These are phyloP conservation scores for Agrotis puta DNA, from an alignment of 2,888 invertebrate species.

Conservation along the genomic window DNA sequence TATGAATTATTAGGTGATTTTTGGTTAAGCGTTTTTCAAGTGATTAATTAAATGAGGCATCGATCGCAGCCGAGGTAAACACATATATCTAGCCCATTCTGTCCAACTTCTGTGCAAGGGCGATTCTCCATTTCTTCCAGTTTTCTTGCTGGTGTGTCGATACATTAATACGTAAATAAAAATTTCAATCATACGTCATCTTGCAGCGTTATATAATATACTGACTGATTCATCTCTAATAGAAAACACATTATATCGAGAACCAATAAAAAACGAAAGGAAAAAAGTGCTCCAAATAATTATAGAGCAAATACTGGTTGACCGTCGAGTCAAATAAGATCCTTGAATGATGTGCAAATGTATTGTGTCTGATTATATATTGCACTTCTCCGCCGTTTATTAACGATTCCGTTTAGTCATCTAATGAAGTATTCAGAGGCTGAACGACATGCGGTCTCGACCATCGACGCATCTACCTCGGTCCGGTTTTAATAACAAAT, in stretches of 20 bases:
- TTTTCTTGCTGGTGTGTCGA: too few relatives aligned
- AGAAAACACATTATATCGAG: neutral
- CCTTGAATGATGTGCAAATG: constrained; percentile 74
- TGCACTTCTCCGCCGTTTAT: constrained; percentile 77
- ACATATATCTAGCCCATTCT: too few relatives aligned
- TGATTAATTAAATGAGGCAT: neutral
- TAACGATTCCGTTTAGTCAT: constrained; percentile 84
- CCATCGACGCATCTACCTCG: constrained; percentile 69
- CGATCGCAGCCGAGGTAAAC: too few relatives aligned
- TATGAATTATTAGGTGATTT: constrained; percentile 15
- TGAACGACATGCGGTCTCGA: constrained; percentile 68
- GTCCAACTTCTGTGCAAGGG: too few relatives aligned
- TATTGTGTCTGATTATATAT: constrained; percentile 75
- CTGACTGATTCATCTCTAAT: constrained; percentile 10
- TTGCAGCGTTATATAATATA: neutral
- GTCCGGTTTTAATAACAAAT: constrained; percentile 81
- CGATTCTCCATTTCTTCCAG: too few relatives aligned
- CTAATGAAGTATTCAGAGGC: constrained; percentile 88
- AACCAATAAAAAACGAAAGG: constrained; percentile 37
- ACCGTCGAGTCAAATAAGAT: constrained; percentile 53
- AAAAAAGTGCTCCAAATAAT: constrained; percentile 55
- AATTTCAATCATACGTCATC: neutral
- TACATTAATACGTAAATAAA: neutral
- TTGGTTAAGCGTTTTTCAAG: neutral
- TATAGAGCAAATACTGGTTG: constrained; percentile 46